Conservation (phyloP, 2,888 invertebrate species). For the Trissolcus brochymenae region DNA sequence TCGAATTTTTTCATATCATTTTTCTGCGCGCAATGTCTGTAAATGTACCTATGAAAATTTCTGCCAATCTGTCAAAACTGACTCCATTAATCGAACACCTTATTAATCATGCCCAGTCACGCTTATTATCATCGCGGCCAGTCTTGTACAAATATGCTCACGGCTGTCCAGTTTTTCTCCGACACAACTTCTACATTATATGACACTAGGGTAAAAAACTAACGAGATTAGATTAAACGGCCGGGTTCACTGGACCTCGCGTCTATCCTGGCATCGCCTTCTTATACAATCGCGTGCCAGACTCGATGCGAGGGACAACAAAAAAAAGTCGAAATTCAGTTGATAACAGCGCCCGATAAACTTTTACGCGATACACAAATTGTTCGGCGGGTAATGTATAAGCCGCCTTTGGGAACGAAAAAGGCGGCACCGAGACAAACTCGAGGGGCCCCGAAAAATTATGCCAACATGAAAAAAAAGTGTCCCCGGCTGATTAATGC, state of each 20-base stretch:
- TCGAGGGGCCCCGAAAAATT: too few relatives aligned
- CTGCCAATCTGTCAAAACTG: conserved; percentile 24
- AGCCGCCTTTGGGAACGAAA: conserved; percentile 3
- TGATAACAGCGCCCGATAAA: conserved; percentile 34
- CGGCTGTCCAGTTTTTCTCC: conserved; percentile 51
- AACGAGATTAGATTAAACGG: conserved; percentile 36
- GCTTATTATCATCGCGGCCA: conserved; percentile 46
- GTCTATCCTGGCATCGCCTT: conserved; percentile 41
- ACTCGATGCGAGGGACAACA: conserved; percentile 15
- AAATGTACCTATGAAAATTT: conserved; percentile 11
- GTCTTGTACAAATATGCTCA: conserved; percentile 52
- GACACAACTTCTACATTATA: conserved; percentile 53
- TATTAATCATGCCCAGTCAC: conserved; percentile 42
- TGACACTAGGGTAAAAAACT: conserved; percentile 47
- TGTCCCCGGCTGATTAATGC: conserved; percentile 40
- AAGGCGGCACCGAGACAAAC: conserved; percentile 1
- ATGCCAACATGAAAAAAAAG: conserved; percentile 3
- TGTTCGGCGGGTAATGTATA: neutral
- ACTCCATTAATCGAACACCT: conserved; percentile 6
- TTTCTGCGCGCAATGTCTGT: neutral
- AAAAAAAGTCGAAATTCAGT: conserved; percentile 12
- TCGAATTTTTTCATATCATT: neutral
- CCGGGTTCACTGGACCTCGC: conserved; percentile 44
- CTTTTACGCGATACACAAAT: neutral
- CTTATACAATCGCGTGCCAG: conserved; percentile 27